phyloP scores from a whole-genome alignment of 2,888 invertebrate species.

The Leptinotarsa rubiginosa region DNA sequence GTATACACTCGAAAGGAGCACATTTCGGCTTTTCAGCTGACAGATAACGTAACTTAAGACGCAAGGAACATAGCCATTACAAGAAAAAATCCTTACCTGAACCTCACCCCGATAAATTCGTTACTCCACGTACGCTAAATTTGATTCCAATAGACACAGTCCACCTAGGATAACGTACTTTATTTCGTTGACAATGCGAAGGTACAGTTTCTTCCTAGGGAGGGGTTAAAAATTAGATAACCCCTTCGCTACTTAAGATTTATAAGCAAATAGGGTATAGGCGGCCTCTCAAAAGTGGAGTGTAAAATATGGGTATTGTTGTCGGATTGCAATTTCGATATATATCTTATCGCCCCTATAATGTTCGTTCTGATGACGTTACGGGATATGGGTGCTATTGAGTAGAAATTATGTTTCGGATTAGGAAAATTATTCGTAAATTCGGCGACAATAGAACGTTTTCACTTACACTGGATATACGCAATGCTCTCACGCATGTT shows the following conservation, averaged over 20 bases:
- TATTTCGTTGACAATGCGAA: constrained; percentile 35
- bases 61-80: constrained; percentile 21
- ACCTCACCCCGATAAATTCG: constrained; percentile 27
- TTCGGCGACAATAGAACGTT: constrained; percentile 15
- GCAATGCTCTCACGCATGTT: constrained; percentile 9
- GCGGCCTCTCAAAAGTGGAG: constrained; percentile 24
- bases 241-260: constrained; percentile 43
- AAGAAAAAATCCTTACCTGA: constrained; percentile 34
- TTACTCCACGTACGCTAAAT: constrained; percentile 33
- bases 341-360: constrained; percentile 26
- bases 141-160: constrained; percentile 34
- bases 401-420: constrained; percentile 16
- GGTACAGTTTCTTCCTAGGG: constrained; percentile 26
- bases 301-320: constrained; percentile 31
- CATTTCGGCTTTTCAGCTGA: constrained; percentile 19
- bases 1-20: constrained; percentile 18
- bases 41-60: constrained; percentile 27
- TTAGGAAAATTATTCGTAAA: constrained; percentile 19
- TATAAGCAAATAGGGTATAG: constrained; percentile 32
- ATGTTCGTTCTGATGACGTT: constrained; percentile 3
- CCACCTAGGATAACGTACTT: constrained; percentile 30
- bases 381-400: constrained; percentile 11
- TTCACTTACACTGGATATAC: not conserved
- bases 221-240: constrained; percentile 40
- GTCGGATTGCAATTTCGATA: constrained; percentile 24